Percentiles rank a stretch among this genome's conserved stretches.
Evolutionary conservation across 2,888 invertebrate genomes (phyloP).

Genomic region (Blastobasis adustella): DNA sequence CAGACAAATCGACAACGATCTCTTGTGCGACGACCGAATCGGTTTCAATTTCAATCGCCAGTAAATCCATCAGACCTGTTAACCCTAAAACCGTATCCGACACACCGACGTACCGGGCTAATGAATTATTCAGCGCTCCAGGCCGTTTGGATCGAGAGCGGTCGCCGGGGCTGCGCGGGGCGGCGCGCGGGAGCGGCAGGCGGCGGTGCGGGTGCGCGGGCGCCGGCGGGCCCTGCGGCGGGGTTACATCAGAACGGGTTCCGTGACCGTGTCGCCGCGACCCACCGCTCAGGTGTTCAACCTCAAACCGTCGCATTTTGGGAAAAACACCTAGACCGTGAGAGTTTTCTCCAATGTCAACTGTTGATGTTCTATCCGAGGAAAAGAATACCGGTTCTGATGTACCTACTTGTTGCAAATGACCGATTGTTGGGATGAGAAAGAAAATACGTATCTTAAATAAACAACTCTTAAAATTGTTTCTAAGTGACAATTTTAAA

Average conservation of each 20-base stretch:
- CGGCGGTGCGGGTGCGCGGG: background rate
- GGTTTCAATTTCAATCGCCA: slow-evolving; percentile 2
- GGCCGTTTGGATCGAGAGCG: slow-evolving; percentile 19
- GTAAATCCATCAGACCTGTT: slow-evolving; percentile 16
- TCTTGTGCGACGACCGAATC: background rate
- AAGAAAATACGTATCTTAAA: no score
- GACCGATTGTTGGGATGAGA: no score
- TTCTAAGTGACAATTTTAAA: no score
- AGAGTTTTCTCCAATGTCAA: background rate
- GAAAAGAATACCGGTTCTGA: no score
- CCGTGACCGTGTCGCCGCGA: slow-evolving; percentile 19
- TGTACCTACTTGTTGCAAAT: no score
- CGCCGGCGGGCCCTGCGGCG: background rate
- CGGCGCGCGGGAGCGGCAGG: background rate
- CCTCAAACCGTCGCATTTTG: slow-evolving; percentile 13
- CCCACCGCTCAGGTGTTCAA: slow-evolving; percentile 7
- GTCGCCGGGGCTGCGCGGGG: background rate
- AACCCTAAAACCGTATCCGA: slow-evolving; percentile 25
- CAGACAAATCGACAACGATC: no score
- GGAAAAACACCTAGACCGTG: slow-evolving; percentile 1
- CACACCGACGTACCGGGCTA: slow-evolving; percentile 15
- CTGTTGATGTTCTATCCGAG: no score
- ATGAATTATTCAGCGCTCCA: slow-evolving; percentile 23
- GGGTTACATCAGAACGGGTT: slow-evolving; percentile 17
- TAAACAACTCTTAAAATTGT: no score